These are phyloP conservation scores for Akabosia matsudoensis DNA, from an alignment of 1,140 invertebrate genomes.

Conservation along the genomic window DNA sequence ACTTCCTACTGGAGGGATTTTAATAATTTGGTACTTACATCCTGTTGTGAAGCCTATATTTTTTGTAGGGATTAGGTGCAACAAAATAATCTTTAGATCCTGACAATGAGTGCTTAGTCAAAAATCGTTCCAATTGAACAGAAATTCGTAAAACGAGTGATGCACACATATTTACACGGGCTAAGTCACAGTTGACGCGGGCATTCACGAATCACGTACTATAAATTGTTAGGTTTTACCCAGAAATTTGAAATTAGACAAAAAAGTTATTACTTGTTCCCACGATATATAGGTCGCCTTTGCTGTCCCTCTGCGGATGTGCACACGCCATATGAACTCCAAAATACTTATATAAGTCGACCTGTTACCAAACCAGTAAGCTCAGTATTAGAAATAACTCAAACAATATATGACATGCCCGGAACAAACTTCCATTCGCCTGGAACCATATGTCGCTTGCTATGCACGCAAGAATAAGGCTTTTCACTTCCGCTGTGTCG, in stretches of 20 bases:
- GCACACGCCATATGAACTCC: constrained; percentile 52
- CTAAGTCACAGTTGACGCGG: too few species aligned
- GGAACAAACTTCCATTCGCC: too few species aligned
- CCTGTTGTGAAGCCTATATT: constrained; percentile 37
- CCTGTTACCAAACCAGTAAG: too few species aligned
- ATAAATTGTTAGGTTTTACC: too few species aligned
- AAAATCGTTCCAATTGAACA: not conserved
- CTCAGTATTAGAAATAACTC: too few species aligned
- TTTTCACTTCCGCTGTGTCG: too few species aligned
- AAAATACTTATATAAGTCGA: constrained; percentile 50
- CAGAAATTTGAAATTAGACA: too few species aligned
- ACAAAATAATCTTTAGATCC: not conserved
- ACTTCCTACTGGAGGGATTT: constrained; percentile 40
- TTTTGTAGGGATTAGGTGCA: not conserved
- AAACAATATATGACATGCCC: too few species aligned
- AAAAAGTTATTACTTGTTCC: constrained; percentile 47
- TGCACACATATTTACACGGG: too few species aligned
- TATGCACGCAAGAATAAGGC: too few species aligned
- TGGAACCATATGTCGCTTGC: too few species aligned
- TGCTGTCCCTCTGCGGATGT: constrained; percentile 51
- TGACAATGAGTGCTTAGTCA: not conserved
- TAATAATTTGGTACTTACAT: constrained; percentile 44
- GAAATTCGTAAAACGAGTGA: not conserved
- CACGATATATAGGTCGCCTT: constrained; percentile 53
- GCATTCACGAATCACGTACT: too few species aligned